A percentile compares a stretch with the other conserved stretches of the same genome.
These are phyloP conservation scores for Lissonota sp. DNA, from an alignment of 2,888 invertebrate genomes.

Conservation along the genomic window DNA sequence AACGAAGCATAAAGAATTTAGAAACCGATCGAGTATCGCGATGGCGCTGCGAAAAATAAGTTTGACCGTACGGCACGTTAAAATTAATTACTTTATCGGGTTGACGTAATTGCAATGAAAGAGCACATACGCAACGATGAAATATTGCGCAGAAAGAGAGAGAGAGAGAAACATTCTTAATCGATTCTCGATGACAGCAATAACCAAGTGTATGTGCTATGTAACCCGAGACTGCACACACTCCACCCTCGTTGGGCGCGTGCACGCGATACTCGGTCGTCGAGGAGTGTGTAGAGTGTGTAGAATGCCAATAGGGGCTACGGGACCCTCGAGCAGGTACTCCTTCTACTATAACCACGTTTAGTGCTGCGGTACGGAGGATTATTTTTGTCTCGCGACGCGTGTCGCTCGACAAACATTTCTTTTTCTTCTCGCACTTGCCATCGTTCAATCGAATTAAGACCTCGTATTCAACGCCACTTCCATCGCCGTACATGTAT, in stretches of 20 bases:
- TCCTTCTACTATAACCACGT: background rate
- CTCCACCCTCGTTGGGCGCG: constrained; percentile 41
- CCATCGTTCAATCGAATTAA: constrained; percentile 63
- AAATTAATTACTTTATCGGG: constrained; percentile 56
- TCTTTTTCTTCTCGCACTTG: constrained; percentile 25
- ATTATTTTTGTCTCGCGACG: constrained; percentile 32
- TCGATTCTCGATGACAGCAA: constrained; percentile 57
- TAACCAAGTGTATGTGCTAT: constrained; percentile 60
- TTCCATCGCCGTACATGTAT: too few species aligned
- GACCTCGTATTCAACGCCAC: too few species aligned
- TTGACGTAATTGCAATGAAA: background rate
- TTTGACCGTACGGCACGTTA: constrained; percentile 1
- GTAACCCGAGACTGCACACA: constrained; percentile 55
- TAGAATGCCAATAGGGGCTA: constrained; percentile 12
- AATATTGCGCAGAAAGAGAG: background rate
- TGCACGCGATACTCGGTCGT: too few species aligned
- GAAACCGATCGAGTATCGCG: too few species aligned
- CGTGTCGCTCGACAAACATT: constrained; percentile 55
- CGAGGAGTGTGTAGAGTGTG: constrained; percentile 19
- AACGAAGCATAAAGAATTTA: too few species aligned
- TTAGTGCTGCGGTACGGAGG: background rate
- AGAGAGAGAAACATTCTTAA: constrained; percentile 51
- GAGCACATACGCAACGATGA: constrained; percentile 4
- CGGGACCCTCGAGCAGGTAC: too few species aligned
- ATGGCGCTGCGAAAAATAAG: too few species aligned